A percentile compares a stretch with the other conserved stretches of the same genome.
Evolutionary conservation across 2,888 invertebrate species (phyloP).

Genomic region (Lampropteryx suffumata): DNA sequence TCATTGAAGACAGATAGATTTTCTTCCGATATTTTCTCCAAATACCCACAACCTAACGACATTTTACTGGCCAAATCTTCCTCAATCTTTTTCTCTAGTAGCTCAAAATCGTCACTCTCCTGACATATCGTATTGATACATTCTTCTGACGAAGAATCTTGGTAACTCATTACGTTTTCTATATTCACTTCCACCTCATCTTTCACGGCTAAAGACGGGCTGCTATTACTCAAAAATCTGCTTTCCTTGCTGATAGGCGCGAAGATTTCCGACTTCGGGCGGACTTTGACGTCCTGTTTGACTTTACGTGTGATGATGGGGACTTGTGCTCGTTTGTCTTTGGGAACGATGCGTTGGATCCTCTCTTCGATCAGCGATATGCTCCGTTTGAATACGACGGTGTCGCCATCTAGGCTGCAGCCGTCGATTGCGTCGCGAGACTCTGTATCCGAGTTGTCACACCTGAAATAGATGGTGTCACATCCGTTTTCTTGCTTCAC

Average conservation of each 20-base stretch:
- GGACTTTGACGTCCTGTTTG: constrained; percentile 30
- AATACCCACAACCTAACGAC: constrained; percentile 51
- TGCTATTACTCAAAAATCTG: constrained; percentile 63
- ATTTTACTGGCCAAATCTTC: constrained; percentile 55
- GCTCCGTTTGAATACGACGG: constrained; percentile 71
- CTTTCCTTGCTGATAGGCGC: constrained; percentile 49
- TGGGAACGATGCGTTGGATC: constrained; percentile 63
- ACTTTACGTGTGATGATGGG: constrained; percentile 32
- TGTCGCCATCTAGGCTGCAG: constrained; percentile 43
- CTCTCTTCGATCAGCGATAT: constrained; percentile 71
- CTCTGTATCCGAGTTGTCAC: constrained; percentile 69
- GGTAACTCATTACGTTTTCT: constrained; percentile 68
- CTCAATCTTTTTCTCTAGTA: constrained; percentile 66
- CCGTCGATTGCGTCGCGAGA: constrained; percentile 67
- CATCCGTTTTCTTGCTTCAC: constrained; percentile 75
- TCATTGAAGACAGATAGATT: constrained; percentile 63
- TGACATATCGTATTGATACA: constrained; percentile 56
- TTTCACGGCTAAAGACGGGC: constrained; percentile 54
- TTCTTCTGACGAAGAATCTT: constrained; percentile 75
- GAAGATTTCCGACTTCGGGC: constrained; percentile 60
- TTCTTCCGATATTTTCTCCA: constrained; percentile 74
- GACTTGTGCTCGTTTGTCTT: constrained; percentile 50
- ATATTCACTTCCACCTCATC: constrained; percentile 69
- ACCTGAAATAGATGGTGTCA: constrained; percentile 70
- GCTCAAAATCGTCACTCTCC: constrained; percentile 69